Conservation (phyloP, 2,113 vertebrate genomes). For the Trematomus loennbergii region DNA sequence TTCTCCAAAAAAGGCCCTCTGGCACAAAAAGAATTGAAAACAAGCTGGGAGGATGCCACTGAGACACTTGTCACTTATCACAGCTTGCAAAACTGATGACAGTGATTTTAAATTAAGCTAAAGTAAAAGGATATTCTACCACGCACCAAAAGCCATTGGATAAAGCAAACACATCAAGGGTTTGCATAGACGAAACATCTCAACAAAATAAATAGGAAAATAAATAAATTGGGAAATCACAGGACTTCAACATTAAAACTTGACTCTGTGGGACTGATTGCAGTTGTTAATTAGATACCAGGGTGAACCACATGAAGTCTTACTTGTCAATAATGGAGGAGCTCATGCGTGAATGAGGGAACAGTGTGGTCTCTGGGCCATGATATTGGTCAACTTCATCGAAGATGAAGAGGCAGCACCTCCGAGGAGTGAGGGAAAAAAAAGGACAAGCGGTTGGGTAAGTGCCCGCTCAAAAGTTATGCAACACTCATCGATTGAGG, state of each 20-base stretch:
- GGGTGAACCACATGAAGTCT: constrained; percentile 59
- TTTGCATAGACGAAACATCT: background rate
- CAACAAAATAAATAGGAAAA: background rate
- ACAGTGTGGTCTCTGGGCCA: constrained; percentile 35
- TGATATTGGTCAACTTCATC: constrained; percentile 51
- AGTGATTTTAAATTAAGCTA: too few relatives aligned
- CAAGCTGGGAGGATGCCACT: background rate
- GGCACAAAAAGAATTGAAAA: too few relatives aligned
- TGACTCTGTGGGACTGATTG: constrained; percentile 17
- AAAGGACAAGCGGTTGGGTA: constrained; percentile 53
- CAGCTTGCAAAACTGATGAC: background rate
- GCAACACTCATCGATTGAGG: constrained; percentile 69
- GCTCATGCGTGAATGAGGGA: constrained; percentile 59
- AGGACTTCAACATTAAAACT: background rate
- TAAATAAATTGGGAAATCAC: background rate
- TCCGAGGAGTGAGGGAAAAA: constrained; percentile 17
- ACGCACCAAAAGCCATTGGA: too few relatives aligned
- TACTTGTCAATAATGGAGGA: constrained; percentile 61
- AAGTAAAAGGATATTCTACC: too few relatives aligned
- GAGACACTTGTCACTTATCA: background rate
- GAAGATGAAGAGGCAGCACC: constrained; percentile 58
- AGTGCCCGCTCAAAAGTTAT: constrained; percentile 68
- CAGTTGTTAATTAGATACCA: constrained; percentile 62
- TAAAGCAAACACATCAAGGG: background rate
- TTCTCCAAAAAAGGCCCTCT: too few relatives aligned